Evolutionary conservation across 2,888 invertebrate species (phyloP), one percentile per base, ranked within the genome.

Genomic region (Tinea semifulvella): DNA sequence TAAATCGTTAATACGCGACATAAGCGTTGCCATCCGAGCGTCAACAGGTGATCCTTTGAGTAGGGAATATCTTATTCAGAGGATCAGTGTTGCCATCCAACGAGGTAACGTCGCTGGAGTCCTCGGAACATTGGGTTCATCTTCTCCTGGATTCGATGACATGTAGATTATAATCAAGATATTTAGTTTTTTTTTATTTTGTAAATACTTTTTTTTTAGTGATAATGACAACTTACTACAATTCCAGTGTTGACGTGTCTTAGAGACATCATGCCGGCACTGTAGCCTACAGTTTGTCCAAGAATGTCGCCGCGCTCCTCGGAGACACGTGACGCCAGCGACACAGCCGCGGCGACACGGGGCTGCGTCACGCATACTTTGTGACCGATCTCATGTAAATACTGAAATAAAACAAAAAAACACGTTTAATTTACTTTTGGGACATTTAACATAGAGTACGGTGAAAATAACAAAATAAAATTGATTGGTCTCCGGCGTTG

Each of bases 301-400:
- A 96, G 82, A 8, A 86, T 63, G 26, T 87, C 85, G 1, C 92
- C 92, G 36, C 87, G 85, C 76, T 98, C 98, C 52, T 93, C 91
- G 0, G 97, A 91, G 2, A 98, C 95, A 43, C 98, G 84, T 49
- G 85, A 84, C 0, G 98, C 96, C 13, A 98, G 82, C 18, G 95
- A 88, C 40, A 95, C 88, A 0, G 94, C 95, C 0, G 96, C 96
- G 1, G 96, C 89, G 46, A 97, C 84, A 7, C 98, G 82, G 0
- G 98, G 98, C 65, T 98, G 94, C 2, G 97, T 96, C 48, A 99
- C 86, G 38, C 91, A 95, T 43, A 98, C 90, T 48, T 87, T 83
- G 43, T 90, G 92, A 44, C 90, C 88, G 8, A 84, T 68, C 39
- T 98, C 98, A 53, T 88, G 73, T 17, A 98, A 80, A 62, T 96